Evolutionary conservation across 2,113 vertebrate genomes (phyloP).

Genomic region (Oophaga pumilio): DNA sequence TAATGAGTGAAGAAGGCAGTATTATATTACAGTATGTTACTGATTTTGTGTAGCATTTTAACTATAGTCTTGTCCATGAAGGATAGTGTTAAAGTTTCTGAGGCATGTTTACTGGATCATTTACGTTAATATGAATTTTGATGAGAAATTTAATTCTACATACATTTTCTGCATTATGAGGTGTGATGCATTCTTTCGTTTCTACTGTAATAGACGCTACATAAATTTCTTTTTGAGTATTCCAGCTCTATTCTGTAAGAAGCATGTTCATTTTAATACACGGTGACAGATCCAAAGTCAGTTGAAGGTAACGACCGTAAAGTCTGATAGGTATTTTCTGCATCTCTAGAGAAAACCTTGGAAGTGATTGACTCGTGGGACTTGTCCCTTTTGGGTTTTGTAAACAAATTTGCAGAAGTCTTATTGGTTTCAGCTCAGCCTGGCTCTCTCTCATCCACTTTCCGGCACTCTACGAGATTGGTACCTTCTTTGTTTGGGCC

Average conservation of each 20-base stretch:
- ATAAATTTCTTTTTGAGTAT: not conserved
- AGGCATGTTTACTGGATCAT: not conserved
- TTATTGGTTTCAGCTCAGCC: not conserved
- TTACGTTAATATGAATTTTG: not conserved
- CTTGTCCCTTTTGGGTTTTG: not conserved
- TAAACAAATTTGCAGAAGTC: constrained; percentile 18
- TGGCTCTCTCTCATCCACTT: not conserved
- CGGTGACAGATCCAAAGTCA: not conserved
- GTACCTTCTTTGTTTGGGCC: constrained; percentile 49
- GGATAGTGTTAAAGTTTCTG: not conserved
- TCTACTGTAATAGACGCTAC: not conserved
- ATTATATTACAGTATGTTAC: too few relatives aligned
- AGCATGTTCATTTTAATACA: not conserved
- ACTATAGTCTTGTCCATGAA: not conserved
- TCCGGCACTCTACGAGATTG: not conserved
- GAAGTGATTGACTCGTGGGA: constrained; percentile 18
- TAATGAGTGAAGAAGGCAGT: too few relatives aligned
- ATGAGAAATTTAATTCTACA: not conserved
- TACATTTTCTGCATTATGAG: not conserved
- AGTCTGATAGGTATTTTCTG: constrained; percentile 1
- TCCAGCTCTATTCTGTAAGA: not conserved
- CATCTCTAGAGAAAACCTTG: not conserved
- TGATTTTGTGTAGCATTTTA: too few relatives aligned
- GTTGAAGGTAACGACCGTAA: not conserved
- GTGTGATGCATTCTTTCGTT: not conserved